Evolutionary conservation across 2,113 vertebrate species (phyloP), one percentile per base, ranked within the genome.

Genomic region (Trochalopteron elliotii): DNA sequence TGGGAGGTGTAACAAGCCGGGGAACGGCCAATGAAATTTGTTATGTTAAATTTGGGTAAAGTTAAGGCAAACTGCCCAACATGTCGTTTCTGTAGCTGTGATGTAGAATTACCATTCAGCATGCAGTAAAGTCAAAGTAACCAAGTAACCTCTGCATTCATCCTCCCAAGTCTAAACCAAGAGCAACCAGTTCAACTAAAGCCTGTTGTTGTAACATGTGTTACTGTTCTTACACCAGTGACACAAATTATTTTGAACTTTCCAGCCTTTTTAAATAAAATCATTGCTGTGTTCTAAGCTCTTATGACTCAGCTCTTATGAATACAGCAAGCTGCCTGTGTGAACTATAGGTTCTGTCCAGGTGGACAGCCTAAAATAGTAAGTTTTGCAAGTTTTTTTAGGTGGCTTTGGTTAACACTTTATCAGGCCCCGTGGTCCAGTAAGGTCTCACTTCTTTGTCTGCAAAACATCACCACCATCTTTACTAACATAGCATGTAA

Each of bases 151-250:
- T 84, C 53, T 39, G 28, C 42, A 49, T 37, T 28, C 0, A 1
- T 28, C 65, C 37, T 44, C 13, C 15, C 20, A 52, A 25, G 8
- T 23, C 30, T 30, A 53, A 80, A 42, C 5, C 55, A 81, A 63
- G 6, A 57, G 16, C 70, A 83, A 76, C 15, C 5, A 76, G 11
- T 21, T 49, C 44, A 72, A 35, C 39, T 50, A 31, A 76, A 83
- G 12, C 53, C 27, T 39, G 8, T 3, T 52, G 6, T 39, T 72
- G 0, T 5, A 67, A 49, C 13, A n/a, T 5, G 39, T 0, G 0
- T 45, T 71, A 64, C 31, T 88, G 14, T 24, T 40, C 39, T 56
- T 59, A 56, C 23, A 74, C 1, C 11, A 49, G 12, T 1, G 3
- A 15, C 55, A 31, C 5, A 40, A 74, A 16, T 1, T 1, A 8